phyloP scores from a whole-genome alignment of 2,113 vertebrate species.

The Axis porcinus region DNA sequence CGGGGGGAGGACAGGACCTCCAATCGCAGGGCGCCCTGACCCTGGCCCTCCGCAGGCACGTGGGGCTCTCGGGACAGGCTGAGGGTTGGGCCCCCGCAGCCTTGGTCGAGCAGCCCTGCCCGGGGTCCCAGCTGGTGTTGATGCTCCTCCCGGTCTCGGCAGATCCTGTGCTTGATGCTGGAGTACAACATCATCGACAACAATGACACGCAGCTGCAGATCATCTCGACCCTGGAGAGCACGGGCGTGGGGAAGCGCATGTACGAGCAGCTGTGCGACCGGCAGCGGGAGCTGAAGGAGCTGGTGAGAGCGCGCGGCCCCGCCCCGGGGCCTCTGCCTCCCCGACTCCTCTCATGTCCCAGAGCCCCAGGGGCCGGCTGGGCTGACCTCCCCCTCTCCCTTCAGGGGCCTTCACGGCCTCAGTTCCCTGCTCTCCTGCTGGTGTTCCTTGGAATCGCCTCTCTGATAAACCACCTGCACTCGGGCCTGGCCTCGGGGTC shows the following conservation, averaged over 20 bases:
- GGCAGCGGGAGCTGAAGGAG: slow-evolving; percentile 97
- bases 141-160: not conserved
- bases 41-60: accelerated
- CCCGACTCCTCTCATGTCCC: not conserved
- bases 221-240: slow-evolving; percentile 99
- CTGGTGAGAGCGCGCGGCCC: slow-evolving; percentile 84
- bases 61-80: accelerated
- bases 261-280: slow-evolving; percentile 98
- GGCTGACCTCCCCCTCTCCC: accelerated
- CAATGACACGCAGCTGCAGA: slow-evolving; percentile 98
- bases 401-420: accelerated
- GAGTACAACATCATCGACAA: slow-evolving; percentile 99
- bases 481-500: not conserved
- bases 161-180: slow-evolving; percentile 99
- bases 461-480: accelerated
- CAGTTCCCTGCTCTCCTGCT: not conserved
- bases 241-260: slow-evolving; percentile 95
- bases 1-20: accelerated
- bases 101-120: not conserved
- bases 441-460: not conserved
- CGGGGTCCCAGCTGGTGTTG: accelerated
- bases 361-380: not conserved
- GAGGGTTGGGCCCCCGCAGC: not conserved
- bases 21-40: accelerated
- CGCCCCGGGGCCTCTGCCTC: not conserved